Percentiles rank a stretch among this genome's conserved stretches.
Evolutionary conservation across 1,140 invertebrate genomes (phyloP).

Genomic region (Mycetomoellerius zeteki): DNA sequence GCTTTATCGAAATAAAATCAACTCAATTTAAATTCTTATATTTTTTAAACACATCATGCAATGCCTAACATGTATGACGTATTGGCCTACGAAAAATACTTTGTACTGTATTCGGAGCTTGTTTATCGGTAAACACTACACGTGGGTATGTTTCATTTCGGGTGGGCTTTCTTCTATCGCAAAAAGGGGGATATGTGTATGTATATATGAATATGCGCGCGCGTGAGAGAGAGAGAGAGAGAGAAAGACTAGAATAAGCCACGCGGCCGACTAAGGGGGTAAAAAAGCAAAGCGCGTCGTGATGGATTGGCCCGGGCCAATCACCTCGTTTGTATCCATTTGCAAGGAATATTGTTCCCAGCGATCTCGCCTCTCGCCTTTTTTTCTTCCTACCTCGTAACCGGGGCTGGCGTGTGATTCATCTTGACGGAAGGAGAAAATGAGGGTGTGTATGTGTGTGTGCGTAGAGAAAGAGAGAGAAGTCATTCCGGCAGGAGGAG

Average conservation of each 20-base stretch:
- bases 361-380: slow-evolving; percentile 65
- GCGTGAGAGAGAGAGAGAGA: not conserved
- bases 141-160: slow-evolving; percentile 71
- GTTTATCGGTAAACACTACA: slow-evolving; percentile 73
- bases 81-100: slow-evolving; percentile 43
- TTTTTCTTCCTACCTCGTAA: slow-evolving; percentile 63
- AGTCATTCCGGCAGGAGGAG: slow-evolving; percentile 55
- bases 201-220: too few relatives aligned
- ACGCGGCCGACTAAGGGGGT: slow-evolving; percentile 59
- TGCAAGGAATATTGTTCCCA: slow-evolving; percentile 81
- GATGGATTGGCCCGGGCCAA: slow-evolving; percentile 81
- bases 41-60: not conserved
- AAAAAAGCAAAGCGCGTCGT: slow-evolving; percentile 66
- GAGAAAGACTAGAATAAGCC: slow-evolving; percentile 37
- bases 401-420: slow-evolving; percentile 68
- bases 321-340: slow-evolving; percentile 83
- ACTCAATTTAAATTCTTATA: slow-evolving; percentile 4
- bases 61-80: not conserved
- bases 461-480: not conserved
- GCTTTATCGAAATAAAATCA: slow-evolving; percentile 9
- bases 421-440: slow-evolving; percentile 66
- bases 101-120: slow-evolving; percentile 69
- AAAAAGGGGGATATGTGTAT: not conserved
- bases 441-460: too few relatives aligned
- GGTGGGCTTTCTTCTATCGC: slow-evolving; percentile 48